These are phyloP conservation scores for Chiloscyllium plagiosum DNA, from an alignment of 2,113 vertebrate genomes.

Conservation along the genomic window DNA sequence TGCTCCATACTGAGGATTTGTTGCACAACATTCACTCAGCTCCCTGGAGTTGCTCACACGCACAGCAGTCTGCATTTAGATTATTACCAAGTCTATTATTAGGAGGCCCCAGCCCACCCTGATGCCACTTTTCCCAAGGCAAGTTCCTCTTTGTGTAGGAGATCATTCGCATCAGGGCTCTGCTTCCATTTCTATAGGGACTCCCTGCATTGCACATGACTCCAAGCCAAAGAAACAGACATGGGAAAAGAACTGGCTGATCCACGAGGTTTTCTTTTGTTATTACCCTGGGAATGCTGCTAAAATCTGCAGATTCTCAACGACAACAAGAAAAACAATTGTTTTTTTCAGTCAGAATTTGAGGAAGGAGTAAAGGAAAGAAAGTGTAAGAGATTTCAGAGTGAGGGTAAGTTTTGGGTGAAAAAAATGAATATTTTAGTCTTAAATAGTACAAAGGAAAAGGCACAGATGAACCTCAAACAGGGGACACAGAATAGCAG, in stretches of 20 bases:
- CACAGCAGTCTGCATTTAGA: neutral
- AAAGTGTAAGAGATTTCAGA: neutral
- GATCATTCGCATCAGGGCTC: neutral
- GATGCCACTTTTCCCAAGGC: neutral
- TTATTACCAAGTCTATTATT: neutral
- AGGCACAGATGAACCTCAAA: neutral
- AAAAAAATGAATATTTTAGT: neutral
- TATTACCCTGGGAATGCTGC: neutral
- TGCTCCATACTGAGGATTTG: neutral
- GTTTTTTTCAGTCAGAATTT: neutral
- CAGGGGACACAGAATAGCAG: neutral
- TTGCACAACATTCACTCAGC: neutral
- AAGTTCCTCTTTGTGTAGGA: neutral
- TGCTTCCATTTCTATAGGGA: neutral
- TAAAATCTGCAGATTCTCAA: neutral
- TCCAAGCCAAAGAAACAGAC: neutral
- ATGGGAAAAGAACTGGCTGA: neutral
- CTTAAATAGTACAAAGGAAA: neutral
- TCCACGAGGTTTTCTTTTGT: neutral
- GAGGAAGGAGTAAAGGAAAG: neutral
- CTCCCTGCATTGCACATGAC: neutral
- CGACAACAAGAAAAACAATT: neutral
- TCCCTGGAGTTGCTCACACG: neutral
- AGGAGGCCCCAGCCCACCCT: neutral
- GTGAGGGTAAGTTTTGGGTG: neutral